A percentile compares a stretch with the other conserved stretches of the same genome.
Conservation (phyloP, 2,797 vertebrate species). For the Tragopan temminckii region DNA sequence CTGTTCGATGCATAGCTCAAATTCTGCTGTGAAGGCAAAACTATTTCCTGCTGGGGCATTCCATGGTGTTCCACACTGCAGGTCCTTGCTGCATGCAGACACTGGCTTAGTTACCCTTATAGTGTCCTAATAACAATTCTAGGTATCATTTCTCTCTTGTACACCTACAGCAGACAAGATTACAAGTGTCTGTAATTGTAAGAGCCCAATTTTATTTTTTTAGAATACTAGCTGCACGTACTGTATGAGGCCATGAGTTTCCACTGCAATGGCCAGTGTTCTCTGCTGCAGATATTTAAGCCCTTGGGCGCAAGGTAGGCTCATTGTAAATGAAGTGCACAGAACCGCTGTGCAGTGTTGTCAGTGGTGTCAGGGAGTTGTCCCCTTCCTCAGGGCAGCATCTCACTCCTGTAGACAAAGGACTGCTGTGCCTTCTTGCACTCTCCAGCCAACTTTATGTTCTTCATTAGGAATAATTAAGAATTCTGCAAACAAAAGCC, state of each 20-base stretch:
- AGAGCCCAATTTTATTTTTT: not conserved
- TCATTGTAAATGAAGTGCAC: not conserved
- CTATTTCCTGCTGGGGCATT: not conserved
- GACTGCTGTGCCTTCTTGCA: not conserved
- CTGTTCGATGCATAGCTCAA: not conserved
- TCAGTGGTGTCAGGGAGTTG: not conserved
- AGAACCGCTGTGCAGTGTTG: not conserved
- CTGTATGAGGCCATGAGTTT: not conserved
- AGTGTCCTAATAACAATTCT: not conserved
- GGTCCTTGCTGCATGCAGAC: not conserved
- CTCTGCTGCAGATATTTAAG: not conserved
- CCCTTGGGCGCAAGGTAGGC: not conserved
- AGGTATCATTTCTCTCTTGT: not conserved
- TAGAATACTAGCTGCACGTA: not conserved
- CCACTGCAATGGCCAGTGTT: not conserved
- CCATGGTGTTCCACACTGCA: not conserved
- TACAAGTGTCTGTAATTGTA: not conserved
- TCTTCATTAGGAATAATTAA: not conserved
- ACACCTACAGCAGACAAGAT: not conserved
- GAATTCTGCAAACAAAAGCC: not conserved
- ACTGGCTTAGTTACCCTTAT: not conserved
- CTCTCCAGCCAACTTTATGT: not conserved
- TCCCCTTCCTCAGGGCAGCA: not conserved
- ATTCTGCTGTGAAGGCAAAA: constrained; percentile 33
- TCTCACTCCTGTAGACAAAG: not conserved